Evolutionary conservation across 1,140 invertebrate genomes (phyloP), one percentile per base, ranked within the genome.

Genomic region (Epicauta chinensis): DNA sequence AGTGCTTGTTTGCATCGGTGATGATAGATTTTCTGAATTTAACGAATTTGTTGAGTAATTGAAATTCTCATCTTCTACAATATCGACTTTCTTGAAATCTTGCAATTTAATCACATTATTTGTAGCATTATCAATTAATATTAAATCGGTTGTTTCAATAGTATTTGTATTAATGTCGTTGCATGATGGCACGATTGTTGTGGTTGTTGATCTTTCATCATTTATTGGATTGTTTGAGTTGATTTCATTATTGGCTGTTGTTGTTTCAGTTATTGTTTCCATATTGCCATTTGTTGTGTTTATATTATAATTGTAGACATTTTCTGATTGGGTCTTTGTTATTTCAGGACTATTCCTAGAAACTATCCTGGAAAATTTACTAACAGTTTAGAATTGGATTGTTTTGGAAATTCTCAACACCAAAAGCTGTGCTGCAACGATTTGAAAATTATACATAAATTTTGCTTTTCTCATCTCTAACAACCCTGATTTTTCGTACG

Each of bases 1-100:
- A 1, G 69, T 68, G 45, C 69, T 71, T n/a, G 69, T 71, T 55
- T 70, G 69, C 67, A 71, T 70, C 10, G 69, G 68, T 14, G 69
- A 71, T 12, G 66, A 69, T 35, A 69, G 61, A 58, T 71, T 71
- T 14, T 71, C 69, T 1, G 68, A 70, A 45, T 66, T 67, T 14
- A 70, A 55, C 3, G 69, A 71, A 58, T 69, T 70, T 10, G 60
- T 63, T n/a, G 67, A 69, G 42, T 62, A 68, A 32, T 68, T 65
- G 30, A 65, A 64, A 41, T 67, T 62, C 16, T 64, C 65, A 34
- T 67, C 61, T 12, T 63, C 44, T 12, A 66, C 55, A n/a, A 61
- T 49, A 31, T 64, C 57, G 2, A 61, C 58, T 46, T 64, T 64
- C 29, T 64, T 64, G 42, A 62, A 64, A 16, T 64, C 44, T 17